Evolutionary conservation across 2,888 invertebrate species (phyloP).

Genomic region (Emesis furor): DNA sequence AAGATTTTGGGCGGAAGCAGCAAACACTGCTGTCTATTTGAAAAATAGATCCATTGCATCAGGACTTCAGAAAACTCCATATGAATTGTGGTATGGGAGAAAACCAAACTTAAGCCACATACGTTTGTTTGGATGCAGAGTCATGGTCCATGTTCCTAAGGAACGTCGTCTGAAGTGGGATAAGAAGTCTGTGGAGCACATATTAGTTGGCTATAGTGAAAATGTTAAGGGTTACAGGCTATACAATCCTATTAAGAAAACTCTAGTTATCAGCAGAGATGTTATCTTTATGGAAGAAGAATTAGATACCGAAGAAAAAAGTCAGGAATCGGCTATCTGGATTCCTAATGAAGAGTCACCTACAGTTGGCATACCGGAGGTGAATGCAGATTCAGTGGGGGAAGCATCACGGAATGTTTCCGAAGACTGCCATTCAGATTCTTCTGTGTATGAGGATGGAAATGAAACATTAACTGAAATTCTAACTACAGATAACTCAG

Average conservation of each 20-base stretch:
- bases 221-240: constrained; percentile 24
- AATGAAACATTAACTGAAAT: constrained; percentile 9
- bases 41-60: neutral
- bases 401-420: neutral
- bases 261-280: constrained; percentile 26
- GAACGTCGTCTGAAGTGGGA: neutral
- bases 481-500: constrained; percentile 3
- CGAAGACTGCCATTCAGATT: neutral
- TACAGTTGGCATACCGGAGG: neutral
- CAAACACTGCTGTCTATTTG: neutral
- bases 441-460: constrained; percentile 2
- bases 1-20: neutral
- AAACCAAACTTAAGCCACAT: neutral
- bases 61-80: neutral
- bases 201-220: constrained; percentile 32
- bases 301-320: neutral
- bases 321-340: neutral
- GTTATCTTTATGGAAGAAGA: constrained; percentile 21
- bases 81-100: neutral
- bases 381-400: neutral
- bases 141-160: neutral
- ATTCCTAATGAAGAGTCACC: neutral
- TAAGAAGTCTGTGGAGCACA: constrained; percentile 11
- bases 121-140: neutral
- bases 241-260: constrained; percentile 28